Evolutionary conservation across 92 coral and sea anemone genomes (phyloP).

Genomic region (Muricea muricata): DNA sequence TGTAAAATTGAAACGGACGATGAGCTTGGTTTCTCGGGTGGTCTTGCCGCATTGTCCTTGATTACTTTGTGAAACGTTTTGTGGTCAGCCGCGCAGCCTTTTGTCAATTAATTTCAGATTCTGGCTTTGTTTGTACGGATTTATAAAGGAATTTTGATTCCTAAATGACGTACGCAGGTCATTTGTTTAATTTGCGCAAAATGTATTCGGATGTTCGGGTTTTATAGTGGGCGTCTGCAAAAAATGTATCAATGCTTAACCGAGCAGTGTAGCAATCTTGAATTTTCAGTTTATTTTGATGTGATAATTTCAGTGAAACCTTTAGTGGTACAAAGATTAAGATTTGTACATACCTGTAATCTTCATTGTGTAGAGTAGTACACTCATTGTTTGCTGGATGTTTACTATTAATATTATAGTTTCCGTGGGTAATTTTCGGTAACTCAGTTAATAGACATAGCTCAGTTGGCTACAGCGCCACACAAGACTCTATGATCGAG

Average conservation of each 20-base stretch:
- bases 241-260: neutral
- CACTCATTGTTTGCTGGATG: no score
- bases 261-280: no score
- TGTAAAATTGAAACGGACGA: neutral
- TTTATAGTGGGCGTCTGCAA: neutral
- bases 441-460: no score
- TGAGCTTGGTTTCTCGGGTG: neutral
- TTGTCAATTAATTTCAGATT: neutral
- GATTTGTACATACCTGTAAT: no score
- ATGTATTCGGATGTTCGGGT: slow-evolving; percentile 11
- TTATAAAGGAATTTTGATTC: neutral
- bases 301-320: no score
- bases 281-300: no score
- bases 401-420: no score
- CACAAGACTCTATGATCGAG: no score
- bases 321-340: no score
- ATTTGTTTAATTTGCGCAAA: slow-evolving; percentile 22
- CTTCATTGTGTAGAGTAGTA: no score
- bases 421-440: neutral
- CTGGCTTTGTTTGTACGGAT: slow-evolving; percentile 10
- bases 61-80: slow-evolving; percentile 8
- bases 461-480: no score
- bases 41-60: neutral
- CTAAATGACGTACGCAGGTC: neutral
- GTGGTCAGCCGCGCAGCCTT: slow-evolving; percentile 21